phyloP scores from a whole-genome alignment of 2,113 vertebrate species.

The Eolophus roseicapilla region DNA sequence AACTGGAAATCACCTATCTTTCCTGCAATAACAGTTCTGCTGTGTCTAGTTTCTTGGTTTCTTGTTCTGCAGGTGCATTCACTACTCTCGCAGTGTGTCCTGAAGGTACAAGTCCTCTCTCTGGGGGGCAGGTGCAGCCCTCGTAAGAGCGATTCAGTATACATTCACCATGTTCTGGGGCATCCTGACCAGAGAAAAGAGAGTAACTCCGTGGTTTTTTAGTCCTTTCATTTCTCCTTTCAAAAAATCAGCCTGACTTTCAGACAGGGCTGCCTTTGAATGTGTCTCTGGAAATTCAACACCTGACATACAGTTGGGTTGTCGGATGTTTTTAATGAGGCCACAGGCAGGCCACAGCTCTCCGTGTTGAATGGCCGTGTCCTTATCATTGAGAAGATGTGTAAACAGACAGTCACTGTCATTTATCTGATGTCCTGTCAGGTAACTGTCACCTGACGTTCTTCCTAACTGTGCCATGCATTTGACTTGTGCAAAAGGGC shows the following conservation, averaged over 20 bases:
- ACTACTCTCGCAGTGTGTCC: not conserved
- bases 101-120: not conserved
- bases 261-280: not conserved
- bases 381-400: slow-evolving; percentile 7
- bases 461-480: not conserved
- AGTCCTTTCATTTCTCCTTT: not conserved
- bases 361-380: not conserved
- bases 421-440: slow-evolving; percentile 42
- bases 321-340: slow-evolving; percentile 36
- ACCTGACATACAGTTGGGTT: not conserved
- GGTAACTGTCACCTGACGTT: not conserved
- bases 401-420: slow-evolving; percentile 18
- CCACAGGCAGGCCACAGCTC: not conserved
- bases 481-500: not conserved
- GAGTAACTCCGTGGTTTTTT: not conserved
- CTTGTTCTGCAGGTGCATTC: not conserved
- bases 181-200: not conserved
- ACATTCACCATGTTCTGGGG: not conserved
- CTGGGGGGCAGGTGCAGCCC: not conserved
- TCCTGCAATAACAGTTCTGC: not conserved
- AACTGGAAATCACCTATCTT: not conserved
- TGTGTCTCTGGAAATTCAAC: slow-evolving; percentile 4
- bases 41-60: not conserved
- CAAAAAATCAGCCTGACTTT: not conserved
- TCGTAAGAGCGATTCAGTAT: not conserved